These are phyloP conservation scores for Nyctalus aviator DNA, from an alignment of 2,797 vertebrate genomes.

Conservation along the genomic window DNA sequence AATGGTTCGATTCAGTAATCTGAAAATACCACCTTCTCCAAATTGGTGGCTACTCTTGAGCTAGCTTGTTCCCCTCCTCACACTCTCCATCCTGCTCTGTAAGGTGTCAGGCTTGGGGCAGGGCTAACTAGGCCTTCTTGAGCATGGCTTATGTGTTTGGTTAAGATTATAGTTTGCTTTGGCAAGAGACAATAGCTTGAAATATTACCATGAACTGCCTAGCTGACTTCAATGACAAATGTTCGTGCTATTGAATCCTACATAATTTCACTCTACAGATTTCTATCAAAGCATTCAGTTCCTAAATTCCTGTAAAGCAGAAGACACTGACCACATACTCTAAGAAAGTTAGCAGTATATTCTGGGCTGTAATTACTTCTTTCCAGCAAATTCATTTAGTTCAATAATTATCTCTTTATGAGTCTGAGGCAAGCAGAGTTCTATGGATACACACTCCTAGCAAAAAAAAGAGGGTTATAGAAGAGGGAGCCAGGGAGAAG, in stretches of 20 bases:
- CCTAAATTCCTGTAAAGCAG: conserved; percentile 39
- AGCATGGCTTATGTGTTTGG: not conserved
- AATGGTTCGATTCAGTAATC: not conserved
- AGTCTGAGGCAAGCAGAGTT: not conserved
- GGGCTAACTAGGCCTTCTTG: not conserved
- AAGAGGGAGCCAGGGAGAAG: rapidly evolving
- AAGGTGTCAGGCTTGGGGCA: not conserved
- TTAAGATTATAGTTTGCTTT: conserved; percentile 36
- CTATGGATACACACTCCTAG: not conserved
- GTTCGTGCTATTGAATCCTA: not conserved
- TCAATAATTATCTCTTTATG: not conserved
- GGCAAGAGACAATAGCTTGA: not conserved
- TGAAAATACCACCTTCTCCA: conserved; percentile 47
- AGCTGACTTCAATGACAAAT: not conserved
- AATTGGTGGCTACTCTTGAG: not conserved
- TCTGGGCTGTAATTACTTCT: not conserved
- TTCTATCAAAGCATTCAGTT: conserved; percentile 13
- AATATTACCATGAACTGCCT: not conserved
- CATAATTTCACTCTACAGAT: not conserved
- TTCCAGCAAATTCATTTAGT: not conserved
- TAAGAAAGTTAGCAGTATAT: not conserved
- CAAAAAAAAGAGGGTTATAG: not conserved
- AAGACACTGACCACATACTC: not conserved
- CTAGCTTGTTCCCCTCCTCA: not conserved
- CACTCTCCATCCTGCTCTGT: not conserved